Evolutionary conservation across 2,888 invertebrate species (phyloP), one percentile per base, ranked within the genome.

Genomic region (Congeria kusceri): DNA sequence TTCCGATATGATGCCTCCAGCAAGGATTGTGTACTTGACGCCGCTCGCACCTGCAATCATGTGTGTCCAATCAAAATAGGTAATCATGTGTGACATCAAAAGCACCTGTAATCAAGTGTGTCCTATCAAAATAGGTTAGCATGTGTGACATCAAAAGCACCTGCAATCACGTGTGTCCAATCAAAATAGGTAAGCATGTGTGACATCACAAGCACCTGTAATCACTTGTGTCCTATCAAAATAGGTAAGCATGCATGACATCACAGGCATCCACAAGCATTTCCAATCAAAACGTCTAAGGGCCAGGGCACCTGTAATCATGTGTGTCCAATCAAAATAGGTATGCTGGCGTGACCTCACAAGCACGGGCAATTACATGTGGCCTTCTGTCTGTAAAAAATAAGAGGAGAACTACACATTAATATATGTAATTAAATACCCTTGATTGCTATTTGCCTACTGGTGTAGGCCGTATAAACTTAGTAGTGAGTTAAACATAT

Each of bases 51-150:
- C 23, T 77, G 77, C 39, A 49, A 44, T 7, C 62, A 71, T 39
- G 47, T 13, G 47, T 77, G 77, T 27, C 77, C 77, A 25, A 62
- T 77, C 57, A 66, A 71, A 53, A 53, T 46, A 57, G 77, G 77
- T 77, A 20, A 58, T 9, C 3, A 39, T 9, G 3, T 39, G 15
- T 13, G 15, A 20, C 20, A 27, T 29, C 3, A 58, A 18, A 58
- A 18, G 2, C 18, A n/a, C 28, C 27, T 27, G n/a, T 23, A 25
- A 58, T 47, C n/a, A 44, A 49, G 23, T 78, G 29, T 56, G 53
- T 63, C 32, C 23, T 18, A 15, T 23, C n/a, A 58, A 25, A 44
- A n/a, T 23, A 44, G 18, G n/a, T 49, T 3, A 71, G 77, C 39
- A 32, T 63, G 1, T 13, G 3, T 15, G 71, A 71, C 20, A 23